phyloP scores from a whole-genome alignment of 2,797 vertebrate species.

The Dallia pectoralis region DNA sequence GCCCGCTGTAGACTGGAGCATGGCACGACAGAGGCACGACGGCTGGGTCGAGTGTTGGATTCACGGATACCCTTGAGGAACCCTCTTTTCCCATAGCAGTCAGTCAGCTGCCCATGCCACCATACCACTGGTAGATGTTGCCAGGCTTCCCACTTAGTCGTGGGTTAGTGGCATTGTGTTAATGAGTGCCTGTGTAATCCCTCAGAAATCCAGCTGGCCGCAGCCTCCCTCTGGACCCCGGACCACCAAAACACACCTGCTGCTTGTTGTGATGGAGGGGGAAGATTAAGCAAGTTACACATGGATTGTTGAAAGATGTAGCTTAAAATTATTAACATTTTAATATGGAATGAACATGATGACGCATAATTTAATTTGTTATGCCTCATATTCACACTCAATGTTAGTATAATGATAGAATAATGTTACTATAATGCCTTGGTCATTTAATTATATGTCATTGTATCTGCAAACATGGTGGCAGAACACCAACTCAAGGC shows the following conservation, averaged over 20 bases:
- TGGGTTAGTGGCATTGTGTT: constrained; percentile 7
- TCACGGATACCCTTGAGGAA: constrained; percentile 51
- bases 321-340: no score
- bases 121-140: not conserved
- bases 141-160: constrained; percentile 1
- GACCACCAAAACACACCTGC: constrained; percentile 43
- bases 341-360: no score
- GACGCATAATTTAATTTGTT: no score
- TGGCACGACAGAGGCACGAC: constrained; percentile 39
- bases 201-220: constrained; percentile 54
- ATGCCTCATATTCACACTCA: not conserved
- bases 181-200: constrained; percentile 44
- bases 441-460: no score
- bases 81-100: constrained; percentile 61
- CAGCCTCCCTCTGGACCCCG: constrained; percentile 32
- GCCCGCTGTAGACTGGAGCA: constrained; percentile 42
- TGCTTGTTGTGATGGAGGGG: constrained; percentile 20
- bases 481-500: not conserved
- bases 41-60: constrained; percentile 43
- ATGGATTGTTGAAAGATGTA: not conserved
- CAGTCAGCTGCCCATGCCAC: not conserved
- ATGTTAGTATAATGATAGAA: no score
- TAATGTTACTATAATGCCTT: no score
- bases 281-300: not conserved
- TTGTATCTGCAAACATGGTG: not conserved